phyloP scores from a whole-genome alignment of 1,140 invertebrate species.

The Ceratosolen fusciceps region DNA sequence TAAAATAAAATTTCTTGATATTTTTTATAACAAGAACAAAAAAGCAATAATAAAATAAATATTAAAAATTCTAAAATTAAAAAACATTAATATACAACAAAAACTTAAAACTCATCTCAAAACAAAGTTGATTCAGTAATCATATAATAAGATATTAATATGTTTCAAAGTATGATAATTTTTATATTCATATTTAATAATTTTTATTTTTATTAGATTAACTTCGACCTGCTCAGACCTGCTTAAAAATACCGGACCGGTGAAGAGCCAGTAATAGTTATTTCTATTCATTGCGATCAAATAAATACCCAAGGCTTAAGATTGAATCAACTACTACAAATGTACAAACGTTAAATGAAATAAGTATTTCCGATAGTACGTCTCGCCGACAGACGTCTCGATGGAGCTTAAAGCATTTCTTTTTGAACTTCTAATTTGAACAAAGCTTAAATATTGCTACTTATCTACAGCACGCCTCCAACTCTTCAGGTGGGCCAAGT shows the following conservation, averaged over 20 bases:
- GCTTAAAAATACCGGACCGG: not conserved
- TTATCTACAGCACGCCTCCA: constrained; percentile 13
- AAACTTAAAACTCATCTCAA: too few species aligned
- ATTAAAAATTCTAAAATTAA: too few species aligned
- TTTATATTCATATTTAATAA: not conserved
- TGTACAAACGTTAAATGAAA: not conserved
- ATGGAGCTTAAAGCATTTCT: not conserved
- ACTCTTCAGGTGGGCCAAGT: not conserved
- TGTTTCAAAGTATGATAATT: not conserved
- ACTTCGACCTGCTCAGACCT: constrained; percentile 31
- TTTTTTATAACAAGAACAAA: too few species aligned
- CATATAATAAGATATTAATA: not conserved
- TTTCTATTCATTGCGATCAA: not conserved
- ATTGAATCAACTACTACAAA: not conserved
- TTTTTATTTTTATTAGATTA: constrained; percentile 41
- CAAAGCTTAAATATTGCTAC: not conserved
- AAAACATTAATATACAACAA: too few species aligned
- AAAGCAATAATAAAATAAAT: too few species aligned
- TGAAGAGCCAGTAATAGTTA: not conserved
- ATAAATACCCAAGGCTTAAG: too few species aligned
- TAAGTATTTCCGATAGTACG: not conserved
- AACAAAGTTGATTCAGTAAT: too few species aligned
- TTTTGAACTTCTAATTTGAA: not conserved
- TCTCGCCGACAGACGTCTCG: constrained; percentile 25
- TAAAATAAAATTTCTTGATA: too few species aligned